Evolutionary conservation across 2,113 vertebrate genomes (phyloP).

Genomic region (Calidris pugnax): DNA sequence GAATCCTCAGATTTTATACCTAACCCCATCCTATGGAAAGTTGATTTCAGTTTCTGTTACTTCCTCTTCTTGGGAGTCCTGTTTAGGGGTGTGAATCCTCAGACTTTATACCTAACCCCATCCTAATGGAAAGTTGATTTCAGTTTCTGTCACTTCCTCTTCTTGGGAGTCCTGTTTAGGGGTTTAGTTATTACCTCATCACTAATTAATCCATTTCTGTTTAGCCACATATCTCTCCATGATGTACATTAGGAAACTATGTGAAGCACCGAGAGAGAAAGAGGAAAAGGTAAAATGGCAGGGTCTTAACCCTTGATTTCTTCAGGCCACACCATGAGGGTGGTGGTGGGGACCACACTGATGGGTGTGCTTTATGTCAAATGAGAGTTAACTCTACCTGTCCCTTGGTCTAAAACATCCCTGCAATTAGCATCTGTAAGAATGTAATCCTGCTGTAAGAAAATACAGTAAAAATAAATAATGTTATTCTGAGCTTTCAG

Average conservation of each 20-base stretch:
- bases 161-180: constrained; percentile 24
- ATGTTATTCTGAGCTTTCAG: not conserved
- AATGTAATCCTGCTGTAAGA: not conserved
- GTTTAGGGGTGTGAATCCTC: constrained; percentile 17
- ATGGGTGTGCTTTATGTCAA: not conserved
- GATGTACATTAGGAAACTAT: constrained; percentile 66
- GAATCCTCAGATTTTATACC: not conserved
- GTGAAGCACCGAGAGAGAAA: constrained; percentile 54
- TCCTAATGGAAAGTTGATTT: not conserved
- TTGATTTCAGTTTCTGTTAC: not conserved
- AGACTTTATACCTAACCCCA: no score
- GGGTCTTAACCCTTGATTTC: constrained; percentile 5
- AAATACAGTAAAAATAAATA: not conserved
- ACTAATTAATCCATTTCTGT: constrained; percentile 66
- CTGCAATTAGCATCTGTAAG: not conserved
- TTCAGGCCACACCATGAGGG: constrained; percentile 41
- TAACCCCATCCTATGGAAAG: not conserved
- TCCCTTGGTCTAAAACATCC: not conserved
- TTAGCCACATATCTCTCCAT: constrained; percentile 64
- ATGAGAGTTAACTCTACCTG: not conserved
- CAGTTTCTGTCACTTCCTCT: not conserved
- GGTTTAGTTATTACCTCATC: constrained; percentile 24
- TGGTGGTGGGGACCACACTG: constrained; percentile 50
- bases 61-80: constrained; percentile 22
- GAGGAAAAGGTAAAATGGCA: constrained; percentile 60